Percentiles rank a stretch among this genome's conserved stretches.
Conservation (phyloP, 2,797 vertebrate species). For the Chromis chromis region DNA sequence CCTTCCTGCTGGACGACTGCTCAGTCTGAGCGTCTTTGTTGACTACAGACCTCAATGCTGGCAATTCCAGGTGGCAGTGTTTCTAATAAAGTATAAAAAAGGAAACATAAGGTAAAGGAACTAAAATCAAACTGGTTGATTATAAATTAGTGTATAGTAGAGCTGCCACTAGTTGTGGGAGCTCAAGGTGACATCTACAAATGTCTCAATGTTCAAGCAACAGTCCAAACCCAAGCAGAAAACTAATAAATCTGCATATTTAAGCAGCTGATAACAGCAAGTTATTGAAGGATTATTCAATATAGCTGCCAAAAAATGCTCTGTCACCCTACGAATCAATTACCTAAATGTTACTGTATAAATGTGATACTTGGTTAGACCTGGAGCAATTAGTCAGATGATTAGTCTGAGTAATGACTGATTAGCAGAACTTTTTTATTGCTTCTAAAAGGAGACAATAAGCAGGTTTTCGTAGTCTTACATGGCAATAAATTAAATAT, state of each 20-base stretch:
- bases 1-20: slow-evolving; percentile 55
- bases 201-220: background rate
- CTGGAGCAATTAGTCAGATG: too few relatives aligned
- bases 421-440: background rate
- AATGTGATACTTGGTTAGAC: background rate
- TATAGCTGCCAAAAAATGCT: background rate
- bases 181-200: background rate
- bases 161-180: background rate
- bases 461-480: background rate
- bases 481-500: background rate
- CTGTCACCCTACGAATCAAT: background rate
- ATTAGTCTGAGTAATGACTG: background rate
- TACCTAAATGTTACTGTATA: background rate
- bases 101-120: background rate
- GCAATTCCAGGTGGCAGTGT: slow-evolving; percentile 81
- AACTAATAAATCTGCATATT: background rate
- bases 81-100: slow-evolving; percentile 81
- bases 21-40: slow-evolving; percentile 48
- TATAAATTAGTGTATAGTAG: too few relatives aligned
- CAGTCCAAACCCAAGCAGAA: background rate
- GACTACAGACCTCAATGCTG: slow-evolving; percentile 68
- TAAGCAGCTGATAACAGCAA: too few relatives aligned
- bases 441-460: background rate
- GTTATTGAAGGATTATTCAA: background rate
- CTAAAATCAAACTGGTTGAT: background rate